phyloP scores from a whole-genome alignment of 1,140 invertebrate species.

The Lepeophtheirus salmonis region DNA sequence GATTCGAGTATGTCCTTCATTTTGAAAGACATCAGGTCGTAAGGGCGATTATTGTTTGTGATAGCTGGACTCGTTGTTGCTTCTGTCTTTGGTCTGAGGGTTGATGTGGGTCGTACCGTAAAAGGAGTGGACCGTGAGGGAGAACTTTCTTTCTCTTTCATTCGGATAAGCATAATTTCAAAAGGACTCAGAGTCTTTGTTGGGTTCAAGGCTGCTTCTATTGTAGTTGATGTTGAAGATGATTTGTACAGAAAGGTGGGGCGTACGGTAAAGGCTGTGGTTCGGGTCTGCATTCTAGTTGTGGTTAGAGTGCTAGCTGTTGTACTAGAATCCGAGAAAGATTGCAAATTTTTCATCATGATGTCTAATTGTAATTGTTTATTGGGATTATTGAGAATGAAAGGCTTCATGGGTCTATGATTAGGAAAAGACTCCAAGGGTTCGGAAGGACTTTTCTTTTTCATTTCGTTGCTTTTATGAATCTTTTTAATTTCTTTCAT shows the following conservation, averaged over 20 bases:
- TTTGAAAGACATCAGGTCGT: not conserved
- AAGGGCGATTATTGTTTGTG: not conserved
- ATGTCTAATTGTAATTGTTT: not conserved
- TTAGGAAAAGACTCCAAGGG: too few species aligned
- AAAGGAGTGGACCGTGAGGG: not conserved
- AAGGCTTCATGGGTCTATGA: not conserved
- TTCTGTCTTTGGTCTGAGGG: not conserved
- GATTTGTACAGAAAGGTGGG: not conserved
- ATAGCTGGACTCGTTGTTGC: not conserved
- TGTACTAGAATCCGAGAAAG: too few species aligned
- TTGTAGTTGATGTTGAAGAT: not conserved
- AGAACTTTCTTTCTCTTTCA: not conserved
- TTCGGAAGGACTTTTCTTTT: not conserved
- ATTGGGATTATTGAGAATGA: not conserved
- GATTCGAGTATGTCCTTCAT: too few species aligned
- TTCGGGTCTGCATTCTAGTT: not conserved
- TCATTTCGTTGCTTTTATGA: not conserved
- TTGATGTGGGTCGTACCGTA: not conserved
- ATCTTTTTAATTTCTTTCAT: not conserved
- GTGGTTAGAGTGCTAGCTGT: not conserved
- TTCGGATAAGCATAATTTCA: not conserved
- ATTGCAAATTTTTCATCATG: not conserved
- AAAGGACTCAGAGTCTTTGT: not conserved
- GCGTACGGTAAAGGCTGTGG: not conserved
- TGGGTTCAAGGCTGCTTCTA: too few species aligned